phyloP scores from a whole-genome alignment of 2,797 vertebrate species.

The Hydrolagus colliei region DNA sequence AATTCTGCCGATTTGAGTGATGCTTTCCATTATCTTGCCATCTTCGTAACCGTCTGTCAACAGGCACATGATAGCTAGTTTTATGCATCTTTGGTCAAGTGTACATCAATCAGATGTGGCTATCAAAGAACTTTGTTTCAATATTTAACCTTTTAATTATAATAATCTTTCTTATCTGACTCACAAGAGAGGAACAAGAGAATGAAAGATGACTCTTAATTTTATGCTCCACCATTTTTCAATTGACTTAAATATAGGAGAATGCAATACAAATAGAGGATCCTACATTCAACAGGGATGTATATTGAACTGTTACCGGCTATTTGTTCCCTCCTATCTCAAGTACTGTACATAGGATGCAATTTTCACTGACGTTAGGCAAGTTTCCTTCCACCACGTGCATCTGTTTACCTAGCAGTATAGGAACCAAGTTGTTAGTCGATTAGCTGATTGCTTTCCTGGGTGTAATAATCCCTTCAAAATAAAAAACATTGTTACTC shows the following conservation, averaged over 20 bases:
- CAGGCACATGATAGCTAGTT: neutral
- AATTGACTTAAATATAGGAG: neutral
- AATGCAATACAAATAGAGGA: neutral
- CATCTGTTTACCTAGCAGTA: no score
- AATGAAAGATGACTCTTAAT: neutral
- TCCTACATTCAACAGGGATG: no score
- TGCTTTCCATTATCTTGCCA: conserved; percentile 27
- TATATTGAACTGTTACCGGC: neutral
- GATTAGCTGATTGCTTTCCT: no score
- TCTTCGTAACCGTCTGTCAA: conserved; percentile 19
- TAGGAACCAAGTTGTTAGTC: no score
- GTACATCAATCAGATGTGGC: conserved; percentile 23
- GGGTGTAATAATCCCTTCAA: no score
- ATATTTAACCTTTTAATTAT: conserved; percentile 2
- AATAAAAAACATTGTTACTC: no score
- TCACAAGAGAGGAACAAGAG: neutral
- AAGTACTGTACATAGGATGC: neutral
- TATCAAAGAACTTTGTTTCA: conserved; percentile 22
- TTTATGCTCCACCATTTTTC: neutral
- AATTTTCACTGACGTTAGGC: neutral
- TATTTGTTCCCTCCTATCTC: no score
- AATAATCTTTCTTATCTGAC: neutral
- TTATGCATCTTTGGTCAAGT: conserved; percentile 27
- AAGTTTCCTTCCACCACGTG: no score
- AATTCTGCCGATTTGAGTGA: conserved; percentile 28